phyloP scores from a whole-genome alignment of 2,113 vertebrate species.

The Aleadryas rufinucha region DNA sequence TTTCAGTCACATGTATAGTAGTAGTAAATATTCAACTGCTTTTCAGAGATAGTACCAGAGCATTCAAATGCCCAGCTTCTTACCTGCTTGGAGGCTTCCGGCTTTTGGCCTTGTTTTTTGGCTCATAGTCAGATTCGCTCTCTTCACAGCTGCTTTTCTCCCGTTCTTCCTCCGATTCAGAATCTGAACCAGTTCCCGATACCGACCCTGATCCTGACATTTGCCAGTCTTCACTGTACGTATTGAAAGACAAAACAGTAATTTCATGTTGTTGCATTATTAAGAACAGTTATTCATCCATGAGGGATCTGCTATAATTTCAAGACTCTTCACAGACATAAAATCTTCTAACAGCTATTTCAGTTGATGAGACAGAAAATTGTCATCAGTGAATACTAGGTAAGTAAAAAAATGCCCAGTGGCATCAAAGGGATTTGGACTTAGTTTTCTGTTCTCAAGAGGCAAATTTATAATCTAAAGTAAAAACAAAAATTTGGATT shows the following conservation, averaged over 20 bases:
- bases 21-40: background rate
- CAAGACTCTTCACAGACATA: background rate
- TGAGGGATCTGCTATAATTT: background rate
- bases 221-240: constrained; percentile 81
- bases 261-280: background rate
- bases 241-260: constrained; percentile 22
- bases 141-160: constrained; percentile 86
- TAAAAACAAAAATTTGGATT: background rate
- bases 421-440: background rate
- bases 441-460: background rate
- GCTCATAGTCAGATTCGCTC: constrained; percentile 95
- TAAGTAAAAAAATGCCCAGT: background rate
- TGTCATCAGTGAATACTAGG: background rate
- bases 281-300: background rate
- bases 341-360: background rate
- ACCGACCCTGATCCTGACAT: constrained; percentile 88
- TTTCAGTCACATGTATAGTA: accelerated
- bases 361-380: background rate
- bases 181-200: constrained; percentile 79
- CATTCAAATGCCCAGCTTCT: background rate
- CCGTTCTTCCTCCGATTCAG: constrained; percentile 81
- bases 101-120: constrained; percentile 93
- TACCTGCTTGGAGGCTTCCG: constrained; percentile 92
- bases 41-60: background rate
- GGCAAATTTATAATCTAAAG: background rate